Conservation (phyloP, 2,888 invertebrate species). For the Drosophila formosana region DNA sequence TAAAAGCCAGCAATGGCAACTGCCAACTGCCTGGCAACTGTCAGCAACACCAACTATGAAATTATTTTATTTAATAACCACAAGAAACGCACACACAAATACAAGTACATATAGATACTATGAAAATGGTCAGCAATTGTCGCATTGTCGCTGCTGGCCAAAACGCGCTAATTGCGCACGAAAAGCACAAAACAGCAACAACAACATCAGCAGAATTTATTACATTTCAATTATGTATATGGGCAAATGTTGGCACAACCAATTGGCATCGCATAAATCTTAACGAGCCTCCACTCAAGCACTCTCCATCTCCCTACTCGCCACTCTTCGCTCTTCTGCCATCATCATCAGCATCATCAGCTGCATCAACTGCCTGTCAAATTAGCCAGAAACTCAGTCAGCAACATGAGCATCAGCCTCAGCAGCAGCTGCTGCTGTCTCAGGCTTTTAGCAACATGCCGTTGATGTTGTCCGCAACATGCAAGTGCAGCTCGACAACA, state of each 20-base stretch:
- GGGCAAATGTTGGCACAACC: conserved; percentile 74
- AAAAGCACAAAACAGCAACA: conserved; percentile 42
- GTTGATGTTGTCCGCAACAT: conserved; percentile 52
- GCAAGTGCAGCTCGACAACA: conserved; percentile 30
- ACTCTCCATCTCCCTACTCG: conserved; percentile 9
- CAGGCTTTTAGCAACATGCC: conserved; percentile 41
- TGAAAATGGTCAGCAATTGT: conserved; percentile 74
- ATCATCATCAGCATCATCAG: conserved; percentile 33
- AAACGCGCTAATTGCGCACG: conserved; percentile 68
- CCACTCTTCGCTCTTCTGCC: conserved; percentile 5
- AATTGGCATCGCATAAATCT: conserved; percentile 80
- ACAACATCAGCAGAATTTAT: conserved; percentile 64
- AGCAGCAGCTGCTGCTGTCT: conserved; percentile 24
- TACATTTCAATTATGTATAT: conserved; percentile 81
- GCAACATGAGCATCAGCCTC: conserved; percentile 43
- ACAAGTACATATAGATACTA: not conserved
- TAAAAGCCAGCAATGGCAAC: conserved; percentile 71
- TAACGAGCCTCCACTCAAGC: conserved; percentile 18
- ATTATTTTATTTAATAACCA: conserved; percentile 81
- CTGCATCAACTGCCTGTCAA: conserved; percentile 65
- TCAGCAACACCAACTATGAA: conserved; percentile 64
- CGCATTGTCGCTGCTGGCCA: conserved; percentile 55
- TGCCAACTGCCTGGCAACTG: conserved; percentile 15
- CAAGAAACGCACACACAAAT: conserved; percentile 25
- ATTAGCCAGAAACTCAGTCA: conserved; percentile 68